Evolutionary conservation across 2,113 vertebrate genomes (phyloP).

Genomic region (Struthidea cinerea): DNA sequence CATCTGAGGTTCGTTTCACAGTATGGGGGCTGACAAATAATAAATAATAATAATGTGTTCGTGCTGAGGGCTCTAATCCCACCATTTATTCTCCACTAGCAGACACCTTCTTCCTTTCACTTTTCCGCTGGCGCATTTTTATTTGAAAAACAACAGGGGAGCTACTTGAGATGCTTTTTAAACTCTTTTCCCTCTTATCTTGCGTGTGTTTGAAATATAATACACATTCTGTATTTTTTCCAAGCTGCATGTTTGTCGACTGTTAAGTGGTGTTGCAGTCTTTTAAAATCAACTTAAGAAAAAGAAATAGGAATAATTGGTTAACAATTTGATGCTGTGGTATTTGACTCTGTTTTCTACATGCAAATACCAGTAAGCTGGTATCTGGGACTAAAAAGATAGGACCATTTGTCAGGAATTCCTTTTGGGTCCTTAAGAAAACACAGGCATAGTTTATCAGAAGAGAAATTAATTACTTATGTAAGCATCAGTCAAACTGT

Average conservation of each 20-base stretch:
- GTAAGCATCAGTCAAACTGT: neutral
- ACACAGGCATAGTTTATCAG: neutral
- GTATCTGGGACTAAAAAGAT: neutral
- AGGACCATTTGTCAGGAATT: neutral
- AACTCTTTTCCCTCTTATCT: neutral
- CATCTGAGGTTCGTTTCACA: constrained; percentile 20
- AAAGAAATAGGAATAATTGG: neutral
- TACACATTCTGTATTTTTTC: neutral
- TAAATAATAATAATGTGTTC: constrained; percentile 57
- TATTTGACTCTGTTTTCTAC: neutral
- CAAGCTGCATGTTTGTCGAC: neutral
- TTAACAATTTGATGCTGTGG: neutral
- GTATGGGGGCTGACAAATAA: constrained; percentile 19
- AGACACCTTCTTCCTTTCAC: neutral
- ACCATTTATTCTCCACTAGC: neutral
- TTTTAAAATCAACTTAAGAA: neutral
- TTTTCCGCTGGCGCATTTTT: neutral
- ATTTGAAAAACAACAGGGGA: neutral
- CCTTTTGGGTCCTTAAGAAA: neutral
- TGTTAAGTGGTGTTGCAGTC: neutral
- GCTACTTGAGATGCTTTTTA: neutral
- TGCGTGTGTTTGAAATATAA: neutral
- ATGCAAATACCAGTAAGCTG: neutral
- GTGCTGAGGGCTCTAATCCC: constrained; percentile 49
- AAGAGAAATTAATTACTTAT: neutral